Evolutionary conservation across 2,888 invertebrate species (phyloP).

Genomic region (Icerya purchasi): DNA sequence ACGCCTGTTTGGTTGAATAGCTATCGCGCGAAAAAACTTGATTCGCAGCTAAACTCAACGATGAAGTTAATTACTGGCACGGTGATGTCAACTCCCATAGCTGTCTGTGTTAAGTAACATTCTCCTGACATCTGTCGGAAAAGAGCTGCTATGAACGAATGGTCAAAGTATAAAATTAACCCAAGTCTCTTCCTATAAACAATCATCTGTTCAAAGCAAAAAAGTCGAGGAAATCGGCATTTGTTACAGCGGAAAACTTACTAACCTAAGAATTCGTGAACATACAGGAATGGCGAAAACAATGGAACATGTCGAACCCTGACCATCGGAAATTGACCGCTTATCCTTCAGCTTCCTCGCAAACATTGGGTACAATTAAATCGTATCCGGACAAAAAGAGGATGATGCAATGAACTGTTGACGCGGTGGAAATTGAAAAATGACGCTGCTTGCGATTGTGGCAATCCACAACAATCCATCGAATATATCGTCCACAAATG

Average conservation of each 20-base stretch:
- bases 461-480: background rate
- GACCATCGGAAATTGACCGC: background rate
- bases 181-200: no score
- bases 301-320: background rate
- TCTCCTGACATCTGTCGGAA: background rate
- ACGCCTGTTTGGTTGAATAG: background rate
- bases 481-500: background rate
- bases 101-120: background rate
- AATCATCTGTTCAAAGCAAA: no score
- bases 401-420: background rate
- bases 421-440: background rate
- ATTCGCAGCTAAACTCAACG: background rate
- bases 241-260: background rate
- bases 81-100: background rate
- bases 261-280: no score
- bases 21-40: background rate
- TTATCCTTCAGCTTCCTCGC: background rate
- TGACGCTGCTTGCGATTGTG: background rate
- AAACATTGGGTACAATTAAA: background rate
- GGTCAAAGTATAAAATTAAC: no score
- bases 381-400: background rate
- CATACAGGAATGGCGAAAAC: background rate
- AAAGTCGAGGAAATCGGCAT: background rate
- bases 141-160: no score
- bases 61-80: background rate